phyloP scores from a whole-genome alignment of 2,797 vertebrate genomes.

The Harpagifer antarcticus region DNA sequence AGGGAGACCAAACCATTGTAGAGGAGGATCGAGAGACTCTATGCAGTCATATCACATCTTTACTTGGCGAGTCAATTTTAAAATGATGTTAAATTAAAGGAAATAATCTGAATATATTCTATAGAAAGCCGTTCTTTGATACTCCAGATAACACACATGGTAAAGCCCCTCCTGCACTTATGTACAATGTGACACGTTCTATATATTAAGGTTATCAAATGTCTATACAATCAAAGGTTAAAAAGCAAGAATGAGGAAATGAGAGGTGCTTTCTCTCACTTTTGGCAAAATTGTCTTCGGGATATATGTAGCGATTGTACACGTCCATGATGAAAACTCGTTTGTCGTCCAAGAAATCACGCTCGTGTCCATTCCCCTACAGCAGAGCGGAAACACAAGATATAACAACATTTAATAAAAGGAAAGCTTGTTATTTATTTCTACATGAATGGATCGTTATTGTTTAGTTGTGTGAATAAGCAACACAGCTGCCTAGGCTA shows the following conservation, averaged over 20 bases:
- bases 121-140: too few species aligned
- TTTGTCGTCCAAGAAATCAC: slow-evolving; percentile 93
- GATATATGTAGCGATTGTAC: slow-evolving; percentile 96
- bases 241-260: not conserved
- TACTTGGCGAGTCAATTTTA: too few species aligned
- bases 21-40: too few species aligned
- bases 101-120: too few species aligned
- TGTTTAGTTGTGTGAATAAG: slow-evolving; percentile 45
- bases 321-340: slow-evolving; percentile 97
- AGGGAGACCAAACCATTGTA: too few species aligned
- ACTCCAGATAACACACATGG: too few species aligned
- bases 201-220: too few species aligned
- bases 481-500: slow-evolving; percentile 31
- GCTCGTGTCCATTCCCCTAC: slow-evolving; percentile 96
- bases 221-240: too few species aligned
- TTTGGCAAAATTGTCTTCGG: slow-evolving; percentile 92
- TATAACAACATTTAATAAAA: not conserved
- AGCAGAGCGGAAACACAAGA: slow-evolving; percentile 27
- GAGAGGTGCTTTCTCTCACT: slow-evolving; percentile 82
- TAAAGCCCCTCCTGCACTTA: too few species aligned
- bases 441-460: slow-evolving; percentile 22
- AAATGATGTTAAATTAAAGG: too few species aligned
- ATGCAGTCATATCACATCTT: too few species aligned
- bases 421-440: not conserved
- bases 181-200: not conserved